These are phyloP conservation scores for Diabrotica undecimpunctata DNA, from an alignment of 1,140 invertebrate species.

Conservation along the genomic window DNA sequence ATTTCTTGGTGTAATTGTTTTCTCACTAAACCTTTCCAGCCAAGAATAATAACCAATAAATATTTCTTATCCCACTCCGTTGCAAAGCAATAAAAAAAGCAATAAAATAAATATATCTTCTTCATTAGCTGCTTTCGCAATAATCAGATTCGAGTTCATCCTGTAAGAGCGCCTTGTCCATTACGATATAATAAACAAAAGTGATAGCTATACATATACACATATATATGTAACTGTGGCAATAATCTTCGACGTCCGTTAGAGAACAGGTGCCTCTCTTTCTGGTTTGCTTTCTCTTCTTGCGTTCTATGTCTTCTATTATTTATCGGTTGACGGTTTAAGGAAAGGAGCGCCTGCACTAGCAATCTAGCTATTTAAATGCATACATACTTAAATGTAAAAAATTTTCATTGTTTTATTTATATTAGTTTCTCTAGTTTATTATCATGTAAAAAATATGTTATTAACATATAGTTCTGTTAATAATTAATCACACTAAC, in stretches of 20 bases:
- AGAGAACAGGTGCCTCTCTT: constrained; percentile 1
- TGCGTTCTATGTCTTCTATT: constrained; percentile 3
- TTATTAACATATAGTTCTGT: too few relatives aligned
- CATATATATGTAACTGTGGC: constrained; percentile 2
- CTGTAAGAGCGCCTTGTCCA: neutral
- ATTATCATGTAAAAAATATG: too few relatives aligned
- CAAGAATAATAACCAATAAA: too few relatives aligned
- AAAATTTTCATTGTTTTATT: too few relatives aligned
- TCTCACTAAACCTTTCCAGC: too few relatives aligned
- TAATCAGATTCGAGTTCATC: neutral
- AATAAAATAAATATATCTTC: neutral
- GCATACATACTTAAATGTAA: neutral
- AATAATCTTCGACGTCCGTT: neutral
- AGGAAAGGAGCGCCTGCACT: neutral
- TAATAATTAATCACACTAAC: too few relatives aligned
- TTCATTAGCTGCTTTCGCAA: neutral
- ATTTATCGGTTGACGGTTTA: constrained; percentile 6
- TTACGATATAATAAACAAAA: constrained; percentile 3
- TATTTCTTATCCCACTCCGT: too few relatives aligned
- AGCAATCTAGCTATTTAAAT: neutral
- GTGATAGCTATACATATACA: neutral
- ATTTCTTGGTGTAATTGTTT: too few relatives aligned
- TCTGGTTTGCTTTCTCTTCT: constrained; percentile 9
- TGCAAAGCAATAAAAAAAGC: neutral
- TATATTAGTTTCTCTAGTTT: too few relatives aligned